These are phyloP conservation scores for Ptilodon capucinus DNA, from an alignment of 2,888 invertebrate genomes.

Conservation along the genomic window DNA sequence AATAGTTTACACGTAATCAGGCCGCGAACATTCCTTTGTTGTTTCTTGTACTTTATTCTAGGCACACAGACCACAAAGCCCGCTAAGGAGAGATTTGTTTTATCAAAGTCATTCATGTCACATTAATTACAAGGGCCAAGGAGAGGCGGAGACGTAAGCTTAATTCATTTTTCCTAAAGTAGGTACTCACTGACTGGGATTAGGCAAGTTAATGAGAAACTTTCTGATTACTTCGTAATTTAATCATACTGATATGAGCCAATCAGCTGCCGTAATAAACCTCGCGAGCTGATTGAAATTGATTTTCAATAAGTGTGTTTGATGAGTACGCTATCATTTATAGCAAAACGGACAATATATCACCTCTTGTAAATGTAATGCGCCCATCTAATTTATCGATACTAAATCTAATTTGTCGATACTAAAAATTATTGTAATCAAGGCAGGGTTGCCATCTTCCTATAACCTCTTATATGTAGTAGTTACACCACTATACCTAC, in stretches of 20 bases:
- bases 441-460: too few species aligned
- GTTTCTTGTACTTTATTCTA: background rate
- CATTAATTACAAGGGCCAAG: background rate
- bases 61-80: background rate
- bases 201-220: background rate
- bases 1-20: background rate
- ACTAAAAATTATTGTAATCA: too few species aligned
- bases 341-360: background rate
- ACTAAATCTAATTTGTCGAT: too few species aligned
- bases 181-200: background rate
- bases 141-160: conserved; percentile 3
- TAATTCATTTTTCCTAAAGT: conserved; percentile 1
- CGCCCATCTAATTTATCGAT: too few species aligned
- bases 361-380: background rate
- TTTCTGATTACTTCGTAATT: background rate
- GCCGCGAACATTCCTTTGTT: background rate
- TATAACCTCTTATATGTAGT: too few species aligned
- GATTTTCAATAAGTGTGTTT: background rate
- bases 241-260: background rate
- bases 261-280: background rate
- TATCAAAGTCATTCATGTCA: background rate
- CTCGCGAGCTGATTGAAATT: background rate
- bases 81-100: conserved; percentile 4
- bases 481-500: too few species aligned
- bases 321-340: background rate